Evolutionary conservation across 2,888 invertebrate genomes (phyloP).

Genomic region (Nomada fabriciana): DNA sequence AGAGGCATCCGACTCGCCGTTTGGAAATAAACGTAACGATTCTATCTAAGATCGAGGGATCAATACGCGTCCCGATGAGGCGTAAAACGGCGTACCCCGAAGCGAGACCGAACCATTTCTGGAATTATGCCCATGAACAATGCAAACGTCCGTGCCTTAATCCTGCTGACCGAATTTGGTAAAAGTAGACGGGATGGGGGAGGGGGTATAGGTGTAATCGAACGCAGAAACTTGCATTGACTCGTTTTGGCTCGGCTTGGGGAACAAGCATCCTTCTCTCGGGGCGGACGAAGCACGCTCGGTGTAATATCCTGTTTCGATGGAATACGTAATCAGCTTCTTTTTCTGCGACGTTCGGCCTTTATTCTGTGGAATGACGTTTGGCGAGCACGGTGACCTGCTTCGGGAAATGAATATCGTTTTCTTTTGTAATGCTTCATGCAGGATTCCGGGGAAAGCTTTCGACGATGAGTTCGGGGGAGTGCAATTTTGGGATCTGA

Average conservation of each 20-base stretch:
- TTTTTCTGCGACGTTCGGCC: background rate
- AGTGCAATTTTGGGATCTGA: too few relatives aligned
- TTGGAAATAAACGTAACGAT: constrained; percentile 72
- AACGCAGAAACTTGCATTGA: background rate
- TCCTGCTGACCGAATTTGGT: constrained; percentile 33
- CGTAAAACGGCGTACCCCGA: constrained; percentile 55
- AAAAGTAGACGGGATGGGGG: background rate
- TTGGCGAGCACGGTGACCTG: constrained; percentile 4
- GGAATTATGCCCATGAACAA: constrained; percentile 64
- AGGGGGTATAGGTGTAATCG: background rate
- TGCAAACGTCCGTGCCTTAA: constrained; percentile 48
- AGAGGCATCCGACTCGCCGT: constrained; percentile 57
- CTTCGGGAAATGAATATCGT: background rate
- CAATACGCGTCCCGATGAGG: constrained; percentile 65
- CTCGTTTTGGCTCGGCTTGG: background rate
- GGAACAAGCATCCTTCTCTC: background rate
- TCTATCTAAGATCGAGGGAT: constrained; percentile 69
- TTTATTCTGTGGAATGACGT: background rate
- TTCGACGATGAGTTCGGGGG: too few relatives aligned
- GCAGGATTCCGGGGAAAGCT: background rate
- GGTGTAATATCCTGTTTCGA: constrained; percentile 14
- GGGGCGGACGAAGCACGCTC: background rate
- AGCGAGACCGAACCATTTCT: constrained; percentile 44
- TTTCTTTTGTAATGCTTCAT: background rate
- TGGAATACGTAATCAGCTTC: constrained; percentile 32